phyloP scores from a whole-genome alignment of 2,113 vertebrate genomes.

The Sterna hirundo region DNA sequence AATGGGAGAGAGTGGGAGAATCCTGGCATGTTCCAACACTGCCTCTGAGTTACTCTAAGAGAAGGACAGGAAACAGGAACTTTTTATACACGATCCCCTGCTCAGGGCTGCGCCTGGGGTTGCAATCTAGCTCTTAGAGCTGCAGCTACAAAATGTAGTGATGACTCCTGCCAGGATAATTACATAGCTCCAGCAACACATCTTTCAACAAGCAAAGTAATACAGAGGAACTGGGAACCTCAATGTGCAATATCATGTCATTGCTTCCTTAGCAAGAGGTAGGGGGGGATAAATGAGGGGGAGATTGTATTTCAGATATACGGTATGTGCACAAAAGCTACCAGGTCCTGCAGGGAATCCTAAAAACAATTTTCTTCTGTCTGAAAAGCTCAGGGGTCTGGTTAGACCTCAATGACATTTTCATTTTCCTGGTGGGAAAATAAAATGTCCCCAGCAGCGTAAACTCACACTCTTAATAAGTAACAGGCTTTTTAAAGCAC shows the following conservation, averaged over 20 bases:
- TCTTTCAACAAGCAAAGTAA: conserved; percentile 22
- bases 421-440: conserved; percentile 19
- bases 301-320: background rate
- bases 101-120: background rate
- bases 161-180: conserved; percentile 38
- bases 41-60: background rate
- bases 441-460: background rate
- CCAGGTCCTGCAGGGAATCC: background rate
- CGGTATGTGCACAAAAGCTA: background rate
- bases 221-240: background rate
- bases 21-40: background rate
- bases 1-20: background rate
- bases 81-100: background rate
- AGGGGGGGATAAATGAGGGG: background rate
- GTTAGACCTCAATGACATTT: conserved; percentile 15
- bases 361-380: conserved; percentile 10
- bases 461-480: conserved; percentile 14
- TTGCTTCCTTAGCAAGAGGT: background rate
- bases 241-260: background rate
- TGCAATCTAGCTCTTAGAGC: background rate
- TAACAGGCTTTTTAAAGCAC: conserved; percentile 10
- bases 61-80: background rate
- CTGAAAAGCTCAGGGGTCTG: background rate
- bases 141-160: background rate
- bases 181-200: background rate